Evolutionary conservation across 2,797 vertebrate species (phyloP).

Genomic region (Crax fasciolata): DNA sequence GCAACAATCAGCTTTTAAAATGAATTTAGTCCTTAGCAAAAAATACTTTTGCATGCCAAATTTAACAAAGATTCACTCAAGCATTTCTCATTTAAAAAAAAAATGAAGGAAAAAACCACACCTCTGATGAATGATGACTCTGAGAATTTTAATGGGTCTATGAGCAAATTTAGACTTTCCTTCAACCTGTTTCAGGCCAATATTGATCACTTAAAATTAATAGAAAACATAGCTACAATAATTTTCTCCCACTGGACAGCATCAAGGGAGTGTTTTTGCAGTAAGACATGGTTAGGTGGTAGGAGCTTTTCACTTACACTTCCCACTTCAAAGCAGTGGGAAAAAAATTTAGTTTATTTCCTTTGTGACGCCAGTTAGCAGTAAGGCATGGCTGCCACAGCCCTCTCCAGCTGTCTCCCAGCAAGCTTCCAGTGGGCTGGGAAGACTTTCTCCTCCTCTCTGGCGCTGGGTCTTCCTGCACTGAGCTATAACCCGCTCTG

Average conservation of each 20-base stretch:
- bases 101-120: neutral
- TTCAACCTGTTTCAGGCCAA: neutral
- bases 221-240: neutral
- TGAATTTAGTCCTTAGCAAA: neutral
- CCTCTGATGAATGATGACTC: neutral
- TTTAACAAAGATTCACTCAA: neutral
- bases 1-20: neutral
- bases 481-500: neutral
- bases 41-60: neutral
- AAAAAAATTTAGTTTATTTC: neutral
- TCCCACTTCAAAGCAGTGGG: neutral
- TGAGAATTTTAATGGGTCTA: neutral
- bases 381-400: neutral
- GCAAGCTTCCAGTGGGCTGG: neutral
- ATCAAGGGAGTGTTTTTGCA: neutral
- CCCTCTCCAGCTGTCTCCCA: neutral
- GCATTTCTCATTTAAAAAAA: neutral
- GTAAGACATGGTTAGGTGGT: neutral
- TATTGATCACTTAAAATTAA: neutral
- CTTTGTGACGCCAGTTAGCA: neutral
- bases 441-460: neutral
- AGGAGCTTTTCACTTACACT: neutral
- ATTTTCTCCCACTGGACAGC: neutral
- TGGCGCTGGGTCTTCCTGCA: neutral
- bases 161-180: neutral